These are phyloP conservation scores for Drosophila acutilabella DNA, from an alignment of 2,888 invertebrate genomes.

Conservation along the genomic window DNA sequence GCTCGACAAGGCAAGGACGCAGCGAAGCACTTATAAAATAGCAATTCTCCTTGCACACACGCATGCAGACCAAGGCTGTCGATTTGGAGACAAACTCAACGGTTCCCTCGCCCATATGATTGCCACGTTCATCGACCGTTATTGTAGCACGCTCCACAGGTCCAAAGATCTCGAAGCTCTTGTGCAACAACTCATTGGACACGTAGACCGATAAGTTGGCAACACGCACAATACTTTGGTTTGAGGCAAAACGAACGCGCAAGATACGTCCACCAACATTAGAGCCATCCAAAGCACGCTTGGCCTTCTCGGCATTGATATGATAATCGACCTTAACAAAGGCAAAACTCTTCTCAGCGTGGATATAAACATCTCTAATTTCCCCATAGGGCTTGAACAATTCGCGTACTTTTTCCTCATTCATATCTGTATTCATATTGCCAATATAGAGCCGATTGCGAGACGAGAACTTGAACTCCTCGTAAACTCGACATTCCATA, in stretches of 20 bases:
- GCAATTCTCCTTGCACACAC: slow-evolving; percentile 95
- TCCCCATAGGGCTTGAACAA: slow-evolving; percentile 96
- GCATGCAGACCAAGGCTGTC: slow-evolving; percentile 93
- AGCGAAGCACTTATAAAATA: slow-evolving; percentile 95
- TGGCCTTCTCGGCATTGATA: slow-evolving; percentile 96
- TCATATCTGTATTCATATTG: slow-evolving; percentile 87
- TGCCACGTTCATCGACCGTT: slow-evolving; percentile 98
- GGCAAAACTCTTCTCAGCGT: slow-evolving; percentile 97
- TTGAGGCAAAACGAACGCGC: slow-evolving; percentile 97
- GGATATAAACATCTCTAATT: slow-evolving; percentile 95
- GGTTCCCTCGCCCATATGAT: slow-evolving; percentile 96
- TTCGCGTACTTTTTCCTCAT: slow-evolving; percentile 94
- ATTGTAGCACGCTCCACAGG: slow-evolving; percentile 97
- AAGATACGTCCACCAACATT: slow-evolving; percentile 92
- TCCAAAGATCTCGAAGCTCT: slow-evolving; percentile 94
- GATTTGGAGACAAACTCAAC: slow-evolving; percentile 97
- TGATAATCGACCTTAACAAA: slow-evolving; percentile 90
- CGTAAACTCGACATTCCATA: slow-evolving; percentile 87
- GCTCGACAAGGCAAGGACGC: slow-evolving; percentile 97
- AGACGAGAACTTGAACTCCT: slow-evolving; percentile 94
- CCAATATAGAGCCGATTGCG: slow-evolving; percentile 98
- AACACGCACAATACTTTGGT: slow-evolving; percentile 95
- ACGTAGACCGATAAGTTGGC: slow-evolving; percentile 96
- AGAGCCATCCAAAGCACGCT: slow-evolving; percentile 95
- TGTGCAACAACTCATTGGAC: slow-evolving; percentile 96